These are phyloP conservation scores for Anniella stebbinsi DNA, from an alignment of 2,797 vertebrate species.

Conservation along the genomic window DNA sequence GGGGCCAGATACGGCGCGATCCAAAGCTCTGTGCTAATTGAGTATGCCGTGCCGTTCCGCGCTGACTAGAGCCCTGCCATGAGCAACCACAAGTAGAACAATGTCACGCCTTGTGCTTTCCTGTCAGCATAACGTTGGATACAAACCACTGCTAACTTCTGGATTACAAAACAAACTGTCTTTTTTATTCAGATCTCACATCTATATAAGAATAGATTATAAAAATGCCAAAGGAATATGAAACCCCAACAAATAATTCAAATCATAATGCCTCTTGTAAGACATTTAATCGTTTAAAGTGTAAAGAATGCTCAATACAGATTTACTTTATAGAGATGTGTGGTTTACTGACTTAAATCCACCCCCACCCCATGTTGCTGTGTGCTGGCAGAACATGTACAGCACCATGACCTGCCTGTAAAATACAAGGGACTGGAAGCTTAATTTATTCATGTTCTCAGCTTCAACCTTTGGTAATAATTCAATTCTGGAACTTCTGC, in stretches of 20 bases:
- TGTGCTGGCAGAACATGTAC: background rate
- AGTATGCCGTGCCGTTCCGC: too few species aligned
- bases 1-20: background rate
- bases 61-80: too few species aligned
- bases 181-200: conserved; percentile 6
- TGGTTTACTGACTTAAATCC: background rate
- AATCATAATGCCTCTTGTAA: background rate
- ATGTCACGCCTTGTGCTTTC: background rate
- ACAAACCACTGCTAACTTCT: conserved; percentile 10
- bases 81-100: background rate
- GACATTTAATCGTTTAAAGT: too few species aligned
- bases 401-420: background rate
- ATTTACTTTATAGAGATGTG: background rate
- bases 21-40: background rate
- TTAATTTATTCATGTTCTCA: background rate
- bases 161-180: background rate
- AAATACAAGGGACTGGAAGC: background rate
- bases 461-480: background rate
- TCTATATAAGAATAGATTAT: background rate
- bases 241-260: conserved; percentile 4
- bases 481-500: background rate
- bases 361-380: background rate
- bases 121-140: background rate
- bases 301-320: background rate
- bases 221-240: conserved; percentile 26